A percentile compares a stretch with the other conserved stretches of the same genome.
phyloP scores from a whole-genome alignment of 2,797 vertebrate genomes.

The Pangasius mekongensis region DNA sequence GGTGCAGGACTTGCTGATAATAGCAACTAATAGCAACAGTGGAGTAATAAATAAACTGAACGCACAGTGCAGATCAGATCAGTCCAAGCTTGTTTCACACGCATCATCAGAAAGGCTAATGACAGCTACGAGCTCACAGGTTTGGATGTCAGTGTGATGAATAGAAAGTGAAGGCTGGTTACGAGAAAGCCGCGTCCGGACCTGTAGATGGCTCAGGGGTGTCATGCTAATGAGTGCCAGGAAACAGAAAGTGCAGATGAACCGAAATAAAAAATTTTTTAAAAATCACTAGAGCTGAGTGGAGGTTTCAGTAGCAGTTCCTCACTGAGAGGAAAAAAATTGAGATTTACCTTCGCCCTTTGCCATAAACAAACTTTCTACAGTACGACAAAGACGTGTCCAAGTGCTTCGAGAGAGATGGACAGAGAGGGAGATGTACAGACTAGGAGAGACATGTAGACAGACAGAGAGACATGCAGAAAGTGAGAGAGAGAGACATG shows the following conservation, averaged over 20 bases:
- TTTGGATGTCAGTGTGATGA: not conserved
- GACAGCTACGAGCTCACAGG: not conserved
- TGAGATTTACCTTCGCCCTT: not conserved
- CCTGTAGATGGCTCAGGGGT: not conserved
- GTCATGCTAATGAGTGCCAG: not conserved
- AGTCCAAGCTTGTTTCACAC: not conserved
- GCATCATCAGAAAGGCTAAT: not conserved
- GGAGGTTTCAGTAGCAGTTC: not conserved
- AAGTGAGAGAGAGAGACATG: not conserved
- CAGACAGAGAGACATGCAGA: not conserved
- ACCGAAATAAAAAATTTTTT: not conserved
- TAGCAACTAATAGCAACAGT: not conserved
- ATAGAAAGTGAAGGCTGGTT: not conserved
- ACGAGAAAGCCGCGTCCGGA: not conserved
- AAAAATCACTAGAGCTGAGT: not conserved
- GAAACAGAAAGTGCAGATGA: not conserved
- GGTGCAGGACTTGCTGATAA: not conserved
- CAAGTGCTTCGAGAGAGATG: not conserved
- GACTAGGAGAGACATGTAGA: too few relatives aligned
- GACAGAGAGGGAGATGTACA: not conserved
- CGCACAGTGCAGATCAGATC: not conserved
- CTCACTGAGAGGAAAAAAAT: not conserved
- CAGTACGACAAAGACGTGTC: not conserved
- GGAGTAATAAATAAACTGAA: slow-evolving; percentile 3
- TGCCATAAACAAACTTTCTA: not conserved